Evolutionary conservation across 2,797 vertebrate genomes (phyloP), one percentile per base, ranked within the genome.

Genomic region (Sebastes nivosus): DNA sequence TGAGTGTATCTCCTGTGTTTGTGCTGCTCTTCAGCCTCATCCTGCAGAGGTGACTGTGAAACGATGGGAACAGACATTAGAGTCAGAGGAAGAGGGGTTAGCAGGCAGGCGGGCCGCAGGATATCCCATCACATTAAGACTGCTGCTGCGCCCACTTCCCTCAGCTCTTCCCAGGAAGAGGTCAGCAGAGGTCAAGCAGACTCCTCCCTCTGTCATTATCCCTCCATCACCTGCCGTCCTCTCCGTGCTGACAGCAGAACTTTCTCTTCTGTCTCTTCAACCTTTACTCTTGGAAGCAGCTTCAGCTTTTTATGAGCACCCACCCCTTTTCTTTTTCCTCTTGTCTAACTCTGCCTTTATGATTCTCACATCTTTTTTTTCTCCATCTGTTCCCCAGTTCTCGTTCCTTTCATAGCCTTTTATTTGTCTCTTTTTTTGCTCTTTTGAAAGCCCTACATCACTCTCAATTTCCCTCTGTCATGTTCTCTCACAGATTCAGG

Each of bases 41-140:
- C 75, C 77, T 74, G 80, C 80, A 85, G 82, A 88, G 88, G 88
- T 94, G 91, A 91, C 80, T 81, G 77, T 81, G 83, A 83, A 87
- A 81, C 22, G 89, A 86, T 90, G 86, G 90, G 90, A 94, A 91
- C 93, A 88, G 79, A 76, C 75, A 84, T 85, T 64, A 71, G 52
- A 13, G 29, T 71, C 29, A n/a, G 88, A 92, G 94, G 94, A 94
- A 92, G 84, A 87, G 76, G 83, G 94, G 89, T 93, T 83, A 92
- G 89, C 86, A 74, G 83, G 85, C 93, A 93, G 89, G 75, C 70
- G 54, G 89, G 75, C 70, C 38, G 88, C 93, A 95, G 96, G 96
- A 96, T 95, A 93, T 96, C 96, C 95, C 92, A 90, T 88, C 93
- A 78, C 80, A 88, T 91, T 86, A 84, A 78, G 75, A n/a, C 76